Conservation (phyloP, 2,888 invertebrate genomes). For the Tethea ocularis region DNA sequence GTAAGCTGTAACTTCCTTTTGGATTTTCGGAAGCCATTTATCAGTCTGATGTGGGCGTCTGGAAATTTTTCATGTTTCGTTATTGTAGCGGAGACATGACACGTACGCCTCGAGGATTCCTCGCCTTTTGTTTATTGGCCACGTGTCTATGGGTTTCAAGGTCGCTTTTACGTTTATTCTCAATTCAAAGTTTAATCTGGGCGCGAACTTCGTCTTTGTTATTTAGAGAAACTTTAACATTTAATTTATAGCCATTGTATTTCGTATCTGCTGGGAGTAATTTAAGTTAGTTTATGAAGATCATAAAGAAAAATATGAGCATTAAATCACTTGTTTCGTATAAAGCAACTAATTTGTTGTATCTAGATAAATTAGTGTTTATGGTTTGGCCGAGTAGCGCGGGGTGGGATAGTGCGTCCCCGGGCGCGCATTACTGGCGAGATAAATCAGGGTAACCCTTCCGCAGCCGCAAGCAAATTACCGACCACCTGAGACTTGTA, state of each 20-base stretch:
- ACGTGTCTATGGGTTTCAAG: slow-evolving; percentile 55
- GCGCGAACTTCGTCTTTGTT: not conserved
- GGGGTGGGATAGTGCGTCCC: slow-evolving; percentile 71
- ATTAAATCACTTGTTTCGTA: slow-evolving; percentile 40
- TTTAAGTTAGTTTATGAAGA: slow-evolving; percentile 29
- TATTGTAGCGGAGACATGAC: slow-evolving; percentile 77
- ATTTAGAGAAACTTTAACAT: not conserved
- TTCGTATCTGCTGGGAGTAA: slow-evolving; percentile 25
- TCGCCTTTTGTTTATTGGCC: slow-evolving; percentile 66
- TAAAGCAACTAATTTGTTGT: slow-evolving; percentile 50
- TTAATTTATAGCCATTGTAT: slow-evolving; percentile 19
- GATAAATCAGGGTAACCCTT: slow-evolving; percentile 82
- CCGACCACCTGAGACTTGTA: slow-evolving; percentile 81
- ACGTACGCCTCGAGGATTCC: slow-evolving; percentile 66
- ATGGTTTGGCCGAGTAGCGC: slow-evolving; percentile 50
- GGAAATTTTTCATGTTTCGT: slow-evolving; percentile 84
- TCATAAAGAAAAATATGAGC: slow-evolving; percentile 35
- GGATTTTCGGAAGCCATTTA: slow-evolving; percentile 85
- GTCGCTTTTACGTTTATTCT: slow-evolving; percentile 28
- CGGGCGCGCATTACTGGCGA: slow-evolving; percentile 58
- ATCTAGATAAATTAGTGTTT: slow-evolving; percentile 66
- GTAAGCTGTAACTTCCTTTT: slow-evolving; percentile 85
- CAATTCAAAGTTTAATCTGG: not conserved
- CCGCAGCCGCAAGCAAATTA: slow-evolving; percentile 72
- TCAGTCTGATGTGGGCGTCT: slow-evolving; percentile 84